Conservation (phyloP, 2,797 vertebrate genomes). For the Limosa lapponica region DNA sequence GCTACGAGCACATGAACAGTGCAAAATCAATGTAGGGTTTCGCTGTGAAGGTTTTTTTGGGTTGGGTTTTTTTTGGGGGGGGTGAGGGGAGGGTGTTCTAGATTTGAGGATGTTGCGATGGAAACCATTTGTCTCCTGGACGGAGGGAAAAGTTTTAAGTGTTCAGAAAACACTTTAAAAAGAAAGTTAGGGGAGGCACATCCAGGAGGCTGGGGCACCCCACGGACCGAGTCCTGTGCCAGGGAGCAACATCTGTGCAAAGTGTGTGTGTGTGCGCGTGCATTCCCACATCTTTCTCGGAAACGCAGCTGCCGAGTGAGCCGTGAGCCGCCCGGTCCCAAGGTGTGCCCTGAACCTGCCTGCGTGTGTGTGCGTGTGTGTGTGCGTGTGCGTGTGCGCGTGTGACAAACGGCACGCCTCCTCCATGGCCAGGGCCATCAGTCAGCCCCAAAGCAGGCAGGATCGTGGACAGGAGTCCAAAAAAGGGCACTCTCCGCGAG, state of each 20-base stretch:
- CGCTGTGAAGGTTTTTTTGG: fast-evolving
- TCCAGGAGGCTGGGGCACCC: not conserved
- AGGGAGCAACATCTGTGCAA: not conserved
- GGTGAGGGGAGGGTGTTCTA: no score
- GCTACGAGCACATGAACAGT: not conserved
- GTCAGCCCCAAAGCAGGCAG: not conserved
- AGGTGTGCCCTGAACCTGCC: not conserved
- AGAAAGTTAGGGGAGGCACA: not conserved
- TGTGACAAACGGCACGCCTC: not conserved
- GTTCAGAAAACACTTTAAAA: not conserved
- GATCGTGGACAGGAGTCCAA: not conserved
- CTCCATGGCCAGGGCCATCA: not conserved
- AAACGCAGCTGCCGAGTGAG: not conserved
- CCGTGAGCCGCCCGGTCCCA: not conserved
- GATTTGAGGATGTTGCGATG: not conserved
- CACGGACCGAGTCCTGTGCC: fast-evolving
- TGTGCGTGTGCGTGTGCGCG: no score
- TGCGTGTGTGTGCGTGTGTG: fast-evolving
- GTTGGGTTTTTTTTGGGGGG: not conserved
- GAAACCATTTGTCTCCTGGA: not conserved
- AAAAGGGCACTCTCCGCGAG: not conserved
- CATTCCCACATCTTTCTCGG: not conserved
- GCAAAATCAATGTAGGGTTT: not conserved
- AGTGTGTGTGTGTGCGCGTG: fast-evolving
- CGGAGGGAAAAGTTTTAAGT: not conserved